phyloP scores from a whole-genome alignment of 2,888 invertebrate species.

The Leptothorax acervorum region DNA sequence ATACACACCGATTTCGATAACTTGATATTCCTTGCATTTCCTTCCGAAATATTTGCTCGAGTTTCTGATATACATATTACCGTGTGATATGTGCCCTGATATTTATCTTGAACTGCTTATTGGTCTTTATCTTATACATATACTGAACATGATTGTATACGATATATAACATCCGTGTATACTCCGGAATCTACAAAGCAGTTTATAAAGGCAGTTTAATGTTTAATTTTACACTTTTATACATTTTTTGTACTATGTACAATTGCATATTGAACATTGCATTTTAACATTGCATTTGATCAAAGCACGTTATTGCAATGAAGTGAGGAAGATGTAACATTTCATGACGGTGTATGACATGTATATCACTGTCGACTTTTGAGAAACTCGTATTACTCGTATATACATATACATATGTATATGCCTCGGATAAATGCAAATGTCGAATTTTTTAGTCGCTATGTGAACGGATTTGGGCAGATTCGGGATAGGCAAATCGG shows the following conservation, averaged over 20 bases:
- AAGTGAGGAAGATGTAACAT: background rate
- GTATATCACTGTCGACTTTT: background rate
- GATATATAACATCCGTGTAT: background rate
- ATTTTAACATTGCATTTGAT: background rate
- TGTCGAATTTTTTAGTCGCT: background rate
- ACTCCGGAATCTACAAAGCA: background rate
- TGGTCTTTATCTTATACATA: constrained; percentile 4
- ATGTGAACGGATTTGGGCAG: background rate
- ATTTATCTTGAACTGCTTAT: constrained; percentile 21
- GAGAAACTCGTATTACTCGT: background rate
- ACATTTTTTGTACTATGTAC: background rate
- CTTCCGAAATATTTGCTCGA: constrained; percentile 40
- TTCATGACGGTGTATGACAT: too few species aligned
- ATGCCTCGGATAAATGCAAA: background rate
- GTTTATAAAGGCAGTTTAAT: background rate
- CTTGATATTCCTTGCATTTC: constrained; percentile 66
- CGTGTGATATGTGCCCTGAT: background rate
- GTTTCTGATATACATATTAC: background rate
- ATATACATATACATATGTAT: too few species aligned
- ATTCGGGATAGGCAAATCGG: background rate
- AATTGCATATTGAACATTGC: background rate
- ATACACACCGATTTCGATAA: constrained; percentile 52
- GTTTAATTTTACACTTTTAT: background rate
- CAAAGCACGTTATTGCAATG: background rate
- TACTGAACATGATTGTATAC: background rate